Evolutionary conservation across 2,888 invertebrate species (phyloP).

Genomic region (Cremastobaeus sp.): DNA sequence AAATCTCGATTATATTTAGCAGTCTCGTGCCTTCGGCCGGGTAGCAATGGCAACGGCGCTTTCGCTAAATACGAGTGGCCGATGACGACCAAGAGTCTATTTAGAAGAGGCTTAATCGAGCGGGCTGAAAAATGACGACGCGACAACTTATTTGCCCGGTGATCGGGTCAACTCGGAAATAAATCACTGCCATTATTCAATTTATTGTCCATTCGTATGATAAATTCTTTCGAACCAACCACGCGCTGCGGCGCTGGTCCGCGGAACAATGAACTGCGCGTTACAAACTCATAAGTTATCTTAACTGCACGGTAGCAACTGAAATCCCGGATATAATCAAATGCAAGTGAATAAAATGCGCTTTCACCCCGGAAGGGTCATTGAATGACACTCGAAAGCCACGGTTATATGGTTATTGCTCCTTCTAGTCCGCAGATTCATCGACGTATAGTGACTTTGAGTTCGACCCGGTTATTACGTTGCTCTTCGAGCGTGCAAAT

Average conservation of each 20-base stretch:
- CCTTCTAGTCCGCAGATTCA: constrained; percentile 68
- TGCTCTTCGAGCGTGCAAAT: constrained; percentile 18
- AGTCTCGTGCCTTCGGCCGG: constrained; percentile 55
- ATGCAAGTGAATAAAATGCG: constrained; percentile 66
- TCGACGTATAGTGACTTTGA: constrained; percentile 46
- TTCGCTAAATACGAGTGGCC: constrained; percentile 49
- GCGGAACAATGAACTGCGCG: background rate
- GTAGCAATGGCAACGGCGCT: constrained; percentile 42
- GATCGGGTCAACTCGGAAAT: too few relatives aligned
- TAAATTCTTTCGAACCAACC: too few relatives aligned
- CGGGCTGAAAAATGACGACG: too few relatives aligned
- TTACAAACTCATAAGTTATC: too few relatives aligned
- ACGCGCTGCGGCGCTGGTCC: too few relatives aligned
- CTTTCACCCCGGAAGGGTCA: constrained; percentile 75
- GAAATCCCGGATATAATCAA: constrained; percentile 59
- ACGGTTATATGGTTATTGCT: constrained; percentile 77
- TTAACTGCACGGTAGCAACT: too few relatives aligned
- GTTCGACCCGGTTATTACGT: constrained; percentile 8
- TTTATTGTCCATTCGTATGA: too few relatives aligned
- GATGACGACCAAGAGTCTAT: too few relatives aligned
- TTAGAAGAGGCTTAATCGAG: too few relatives aligned
- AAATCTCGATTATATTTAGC: constrained; percentile 74
- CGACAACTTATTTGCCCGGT: too few relatives aligned
- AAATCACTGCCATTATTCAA: too few relatives aligned
- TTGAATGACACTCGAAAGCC: constrained; percentile 71